These are phyloP conservation scores for Daktulosphaira vitifoliae DNA, from an alignment of 1,140 invertebrate species.

Conservation along the genomic window DNA sequence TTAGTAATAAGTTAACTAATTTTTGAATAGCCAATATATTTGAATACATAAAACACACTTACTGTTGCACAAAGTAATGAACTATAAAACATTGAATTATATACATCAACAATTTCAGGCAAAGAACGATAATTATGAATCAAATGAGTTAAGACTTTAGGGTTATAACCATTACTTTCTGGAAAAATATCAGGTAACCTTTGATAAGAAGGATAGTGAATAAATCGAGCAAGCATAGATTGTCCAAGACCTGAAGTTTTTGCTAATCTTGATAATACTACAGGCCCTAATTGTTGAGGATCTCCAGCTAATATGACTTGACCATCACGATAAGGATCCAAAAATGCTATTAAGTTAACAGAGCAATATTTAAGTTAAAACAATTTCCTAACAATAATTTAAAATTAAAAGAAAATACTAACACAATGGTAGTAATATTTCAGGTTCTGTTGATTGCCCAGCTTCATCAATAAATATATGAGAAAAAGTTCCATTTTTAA, in stretches of 20 bases:
- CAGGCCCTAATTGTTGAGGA: conserved; percentile 81
- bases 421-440: conserved; percentile 66
- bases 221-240: conserved; percentile 42
- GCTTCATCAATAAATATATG: conserved; percentile 86
- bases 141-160: conserved; percentile 59
- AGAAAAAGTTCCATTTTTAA: conserved; percentile 68
- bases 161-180: conserved; percentile 54
- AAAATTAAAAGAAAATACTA: conserved; percentile 37
- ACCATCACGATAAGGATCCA: conserved; percentile 41
- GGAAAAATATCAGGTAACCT: conserved; percentile 42
- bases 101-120: conserved; percentile 60
- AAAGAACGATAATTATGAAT: conserved; percentile 71
- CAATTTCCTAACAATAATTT: background rate
- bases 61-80: conserved; percentile 54
- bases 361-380: no score
- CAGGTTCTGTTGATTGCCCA: conserved; percentile 82
- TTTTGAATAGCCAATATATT: no score
- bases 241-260: conserved; percentile 51
- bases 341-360: conserved; percentile 34
- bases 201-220: conserved; percentile 39
- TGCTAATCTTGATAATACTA: conserved; percentile 60
- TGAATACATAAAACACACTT: conserved; percentile 30
- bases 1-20: background rate
- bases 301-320: conserved; percentile 82
- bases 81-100: conserved; percentile 77